A percentile compares a stretch with the other conserved stretches of the same genome.
Evolutionary conservation across 2,888 invertebrate species (phyloP).

Genomic region (Eupithecia subumbrata): DNA sequence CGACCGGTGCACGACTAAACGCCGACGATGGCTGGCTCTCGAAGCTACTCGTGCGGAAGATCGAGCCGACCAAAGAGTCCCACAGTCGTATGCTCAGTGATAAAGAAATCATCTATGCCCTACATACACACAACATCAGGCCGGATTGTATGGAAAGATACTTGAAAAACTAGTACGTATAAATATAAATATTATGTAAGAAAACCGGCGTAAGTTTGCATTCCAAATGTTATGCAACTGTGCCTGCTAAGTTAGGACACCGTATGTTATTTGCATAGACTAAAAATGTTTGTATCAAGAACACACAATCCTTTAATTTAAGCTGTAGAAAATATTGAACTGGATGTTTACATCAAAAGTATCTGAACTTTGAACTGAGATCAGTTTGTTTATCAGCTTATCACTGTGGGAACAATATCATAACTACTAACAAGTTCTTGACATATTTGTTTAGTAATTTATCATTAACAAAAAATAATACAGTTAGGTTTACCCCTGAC

Average conservation of each 20-base stretch:
- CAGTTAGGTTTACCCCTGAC: too few species aligned
- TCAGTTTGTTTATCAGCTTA: conserved; percentile 31
- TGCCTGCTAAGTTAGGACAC: neutral
- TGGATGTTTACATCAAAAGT: conserved; percentile 52
- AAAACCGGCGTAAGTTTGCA: conserved; percentile 42
- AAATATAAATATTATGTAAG: conserved; percentile 57
- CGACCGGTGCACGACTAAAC: conserved; percentile 66
- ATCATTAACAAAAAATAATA: neutral
- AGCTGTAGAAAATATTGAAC: conserved; percentile 20
- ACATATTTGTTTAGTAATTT: neutral
- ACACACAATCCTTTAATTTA: neutral
- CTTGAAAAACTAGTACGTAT: conserved; percentile 94
- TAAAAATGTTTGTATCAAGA: neutral
- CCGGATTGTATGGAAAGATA: conserved; percentile 95
- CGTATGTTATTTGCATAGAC: neutral
- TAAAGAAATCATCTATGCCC: conserved; percentile 97
- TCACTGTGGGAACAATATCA: conserved; percentile 21
- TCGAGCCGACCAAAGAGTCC: conserved; percentile 97
- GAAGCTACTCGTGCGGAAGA: conserved; percentile 94
- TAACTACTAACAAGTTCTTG: conserved; percentile 11
- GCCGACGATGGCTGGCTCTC: conserved; percentile 93
- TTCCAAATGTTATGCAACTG: conserved; percentile 68
- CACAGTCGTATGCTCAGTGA: conserved; percentile 98
- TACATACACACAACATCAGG: conserved; percentile 97
- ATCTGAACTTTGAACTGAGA: conserved; percentile 54